These are phyloP conservation scores for Rousettus madagascariensis DNA, from an alignment of 2,797 vertebrate genomes.

Conservation along the genomic window DNA sequence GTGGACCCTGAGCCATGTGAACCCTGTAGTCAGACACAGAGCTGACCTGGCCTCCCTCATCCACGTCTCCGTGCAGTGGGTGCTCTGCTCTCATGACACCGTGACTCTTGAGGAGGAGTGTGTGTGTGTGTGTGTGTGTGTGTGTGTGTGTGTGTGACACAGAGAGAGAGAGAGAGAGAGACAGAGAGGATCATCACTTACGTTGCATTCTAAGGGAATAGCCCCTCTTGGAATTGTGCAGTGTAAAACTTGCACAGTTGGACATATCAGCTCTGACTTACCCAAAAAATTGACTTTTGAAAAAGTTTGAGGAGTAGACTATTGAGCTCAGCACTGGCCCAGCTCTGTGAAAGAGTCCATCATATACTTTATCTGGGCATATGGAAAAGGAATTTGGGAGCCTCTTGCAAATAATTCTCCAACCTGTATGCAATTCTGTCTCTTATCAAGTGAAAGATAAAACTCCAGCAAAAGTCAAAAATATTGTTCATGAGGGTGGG, in stretches of 20 bases:
- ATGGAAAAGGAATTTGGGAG: constrained; percentile 27
- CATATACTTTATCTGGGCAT: neutral
- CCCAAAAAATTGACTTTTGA: neutral
- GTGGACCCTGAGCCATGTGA: neutral
- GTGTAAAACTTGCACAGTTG: neutral
- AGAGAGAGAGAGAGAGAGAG: neutral
- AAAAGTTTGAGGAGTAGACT: neutral
- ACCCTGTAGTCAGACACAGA: too few species aligned
- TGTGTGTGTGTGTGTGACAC: neutral
- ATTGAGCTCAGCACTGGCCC: neutral
- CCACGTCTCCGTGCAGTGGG: neutral
- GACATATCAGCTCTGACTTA: neutral
- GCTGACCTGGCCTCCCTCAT: neutral
- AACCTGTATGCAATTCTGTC: neutral
- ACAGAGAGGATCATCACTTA: neutral
- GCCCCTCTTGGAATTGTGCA: neutral
- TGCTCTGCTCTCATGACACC: neutral
- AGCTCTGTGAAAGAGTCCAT: neutral
- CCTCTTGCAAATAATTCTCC: neutral
- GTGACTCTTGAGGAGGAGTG: neutral
- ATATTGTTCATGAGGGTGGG: neutral
- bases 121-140: neutral
- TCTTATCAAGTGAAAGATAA: constrained; percentile 8
- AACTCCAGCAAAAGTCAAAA: neutral
- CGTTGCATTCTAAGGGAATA: neutral